Conservation (phyloP, 1,140 invertebrate genomes). For the Luehdorfia chinensis region DNA sequence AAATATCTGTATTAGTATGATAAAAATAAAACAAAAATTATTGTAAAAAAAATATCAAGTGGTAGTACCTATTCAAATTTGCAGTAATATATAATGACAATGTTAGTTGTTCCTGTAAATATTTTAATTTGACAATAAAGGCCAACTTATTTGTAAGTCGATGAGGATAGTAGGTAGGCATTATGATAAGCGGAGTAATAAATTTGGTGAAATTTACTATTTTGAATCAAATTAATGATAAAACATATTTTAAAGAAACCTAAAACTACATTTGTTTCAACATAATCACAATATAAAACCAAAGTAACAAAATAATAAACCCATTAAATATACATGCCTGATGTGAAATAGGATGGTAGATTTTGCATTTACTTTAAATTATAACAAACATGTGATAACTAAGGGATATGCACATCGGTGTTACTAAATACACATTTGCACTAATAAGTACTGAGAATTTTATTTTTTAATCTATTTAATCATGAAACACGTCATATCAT, state of each 20-base stretch:
- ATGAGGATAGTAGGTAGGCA: slow-evolving; percentile 40
- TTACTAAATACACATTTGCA: background rate
- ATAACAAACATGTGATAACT: slow-evolving; percentile 15
- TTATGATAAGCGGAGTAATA: slow-evolving; percentile 33
- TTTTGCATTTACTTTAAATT: slow-evolving; percentile 14
- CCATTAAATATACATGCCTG: background rate
- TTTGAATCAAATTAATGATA: slow-evolving; percentile 1
- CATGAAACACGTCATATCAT: slow-evolving; percentile 43
- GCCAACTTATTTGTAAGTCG: slow-evolving; percentile 8
- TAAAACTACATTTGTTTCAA: background rate
- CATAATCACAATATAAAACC: slow-evolving; percentile 3
- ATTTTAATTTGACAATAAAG: slow-evolving; percentile 48
- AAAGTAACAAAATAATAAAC: background rate
- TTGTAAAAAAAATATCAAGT: slow-evolving; percentile 2
- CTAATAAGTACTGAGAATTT: slow-evolving; percentile 7
- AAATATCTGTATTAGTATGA: background rate
- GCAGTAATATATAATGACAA: slow-evolving; percentile 18
- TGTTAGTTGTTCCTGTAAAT: slow-evolving; percentile 35
- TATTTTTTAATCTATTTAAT: slow-evolving; percentile 22
- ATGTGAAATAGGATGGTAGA: background rate
- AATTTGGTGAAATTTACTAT: background rate
- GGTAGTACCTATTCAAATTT: slow-evolving; percentile 18
- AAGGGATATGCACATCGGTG: background rate
- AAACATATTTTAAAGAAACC: background rate
- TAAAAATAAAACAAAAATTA: background rate